phyloP scores from a whole-genome alignment of 2,113 vertebrate genomes.

The Colossoma macropomum region DNA sequence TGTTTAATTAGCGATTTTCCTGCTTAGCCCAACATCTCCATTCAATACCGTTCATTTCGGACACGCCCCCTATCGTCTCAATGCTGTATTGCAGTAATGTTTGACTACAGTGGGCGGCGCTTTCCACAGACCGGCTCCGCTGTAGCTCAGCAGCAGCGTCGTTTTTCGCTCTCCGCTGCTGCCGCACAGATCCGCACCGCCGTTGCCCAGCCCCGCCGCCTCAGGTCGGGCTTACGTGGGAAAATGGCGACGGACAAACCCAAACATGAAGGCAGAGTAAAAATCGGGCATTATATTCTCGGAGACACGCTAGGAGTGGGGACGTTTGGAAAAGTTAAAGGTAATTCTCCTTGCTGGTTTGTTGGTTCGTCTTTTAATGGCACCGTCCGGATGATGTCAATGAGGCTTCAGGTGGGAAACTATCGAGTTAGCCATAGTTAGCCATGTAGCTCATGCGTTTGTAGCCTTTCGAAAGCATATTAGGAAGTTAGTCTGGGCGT shows the following conservation, averaged over 20 bases:
- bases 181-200: neutral
- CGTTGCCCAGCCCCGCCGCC: conserved; percentile 31
- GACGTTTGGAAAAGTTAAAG: conserved; percentile 97
- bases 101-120: neutral
- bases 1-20: too few species aligned
- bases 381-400: neutral
- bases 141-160: neutral
- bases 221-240: conserved; percentile 82
- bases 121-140: neutral
- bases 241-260: conserved; percentile 97
- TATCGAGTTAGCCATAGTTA: neutral
- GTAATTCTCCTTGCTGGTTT: conserved; percentile 64
- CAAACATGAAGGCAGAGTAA: conserved; percentile 95
- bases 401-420: neutral
- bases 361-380: neutral
- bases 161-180: neutral
- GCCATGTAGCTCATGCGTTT: neutral
- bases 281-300: conserved; percentile 95
- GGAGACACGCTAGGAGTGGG: conserved; percentile 96
- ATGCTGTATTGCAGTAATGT: too few species aligned
- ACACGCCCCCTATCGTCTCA: neutral
- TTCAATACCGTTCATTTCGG: too few species aligned
- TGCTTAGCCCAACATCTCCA: too few species aligned
- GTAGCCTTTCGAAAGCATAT: neutral
- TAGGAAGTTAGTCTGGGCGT: neutral